Evolutionary conservation across 2,797 vertebrate genomes (phyloP).

Genomic region (Arrhamphus sclerolepis): DNA sequence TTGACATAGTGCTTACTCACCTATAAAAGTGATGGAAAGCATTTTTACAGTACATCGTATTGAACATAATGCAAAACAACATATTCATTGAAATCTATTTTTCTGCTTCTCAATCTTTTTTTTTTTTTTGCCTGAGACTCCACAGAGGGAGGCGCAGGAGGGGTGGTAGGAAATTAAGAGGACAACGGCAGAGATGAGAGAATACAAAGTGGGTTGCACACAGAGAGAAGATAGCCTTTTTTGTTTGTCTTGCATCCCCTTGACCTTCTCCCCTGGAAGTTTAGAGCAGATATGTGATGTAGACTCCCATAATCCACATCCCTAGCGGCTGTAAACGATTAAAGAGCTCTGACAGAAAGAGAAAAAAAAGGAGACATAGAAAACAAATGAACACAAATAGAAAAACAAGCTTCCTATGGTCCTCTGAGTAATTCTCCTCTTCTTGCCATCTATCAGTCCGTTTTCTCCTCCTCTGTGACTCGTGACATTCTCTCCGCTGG

Average conservation of each 20-base stretch:
- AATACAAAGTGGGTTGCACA: constrained; percentile 44
- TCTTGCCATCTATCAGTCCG: constrained; percentile 48
- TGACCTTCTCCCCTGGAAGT: constrained; percentile 66
- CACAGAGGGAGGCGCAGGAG: not conserved
- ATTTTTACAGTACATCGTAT: not conserved
- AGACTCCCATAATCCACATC: constrained; percentile 65
- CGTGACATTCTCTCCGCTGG: constrained; percentile 55
- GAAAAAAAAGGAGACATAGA: constrained; percentile 11
- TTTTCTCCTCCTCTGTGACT: constrained; percentile 58
- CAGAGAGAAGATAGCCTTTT: constrained; percentile 55
- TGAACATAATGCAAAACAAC: constrained; percentile 9
- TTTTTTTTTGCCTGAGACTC: constrained; percentile 6
- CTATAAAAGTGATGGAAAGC: constrained; percentile 12
- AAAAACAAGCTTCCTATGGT: constrained; percentile 54
- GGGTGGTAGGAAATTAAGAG: constrained; percentile 1
- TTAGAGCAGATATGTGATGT: constrained; percentile 50
- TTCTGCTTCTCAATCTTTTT: constrained; percentile 9
- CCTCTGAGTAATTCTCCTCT: constrained; percentile 40
- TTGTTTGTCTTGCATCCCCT: constrained; percentile 61
- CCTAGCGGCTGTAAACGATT: constrained; percentile 49
- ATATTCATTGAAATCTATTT: constrained; percentile 11
- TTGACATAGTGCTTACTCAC: constrained; percentile 35
- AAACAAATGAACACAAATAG: constrained; percentile 40
- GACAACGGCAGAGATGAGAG: constrained; percentile 14
- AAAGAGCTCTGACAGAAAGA: constrained; percentile 31